Evolutionary conservation across 2,888 invertebrate species (phyloP), one percentile per base, ranked within the genome.

Genomic region (Spialia ferax): DNA sequence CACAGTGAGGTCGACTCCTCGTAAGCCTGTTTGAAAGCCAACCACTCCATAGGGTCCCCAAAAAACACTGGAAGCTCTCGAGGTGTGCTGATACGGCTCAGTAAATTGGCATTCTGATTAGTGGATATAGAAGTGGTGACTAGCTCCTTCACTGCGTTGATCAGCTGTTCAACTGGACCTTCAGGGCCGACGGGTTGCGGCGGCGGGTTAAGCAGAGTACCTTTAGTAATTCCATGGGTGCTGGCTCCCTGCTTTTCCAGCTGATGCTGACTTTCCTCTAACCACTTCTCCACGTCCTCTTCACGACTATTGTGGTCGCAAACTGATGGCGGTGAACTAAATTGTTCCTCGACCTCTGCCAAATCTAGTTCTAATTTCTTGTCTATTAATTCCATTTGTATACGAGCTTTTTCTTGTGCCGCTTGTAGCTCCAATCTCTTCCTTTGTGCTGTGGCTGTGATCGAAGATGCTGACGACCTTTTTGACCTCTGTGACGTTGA

Each of bases 21-120:
- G 32, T 68, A 78, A 0, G 77, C 74, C 20, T 72, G 66, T 55
- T 71, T 77, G 23, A 77, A 75, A 2, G 63, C 70, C 4, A 77
- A 63, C 75, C 76, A 77, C 5, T 78, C 75, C 70, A 76, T 55
- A 0, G 72, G 75, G 52, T 77, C 75, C 7, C 77, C 75, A 4
- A 23, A 71, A 26, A 42, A 42, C 3, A 42, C 15, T 42, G 42
- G n/a, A 15, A 42, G 42, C 4, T 42, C 42, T 15, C 42, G 42
- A 6, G 42, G 42, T 1, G n/a, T 42, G n/a, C 42, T 42, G 42
- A 42, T 42, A n/a, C 42, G n/a, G 7, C 42, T 42, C 3, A 42
- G 42, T 42, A 15, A 42, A n/a, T 42, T 42, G 42, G 42, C 42
- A 5, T 42, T 42, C 3, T 42, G 38, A 15, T 1, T 42, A 42